Evolutionary conservation across 2,888 invertebrate species (phyloP), one percentile per base, ranked within the genome.

Genomic region (Amblyjoppa fuscipennis): DNA sequence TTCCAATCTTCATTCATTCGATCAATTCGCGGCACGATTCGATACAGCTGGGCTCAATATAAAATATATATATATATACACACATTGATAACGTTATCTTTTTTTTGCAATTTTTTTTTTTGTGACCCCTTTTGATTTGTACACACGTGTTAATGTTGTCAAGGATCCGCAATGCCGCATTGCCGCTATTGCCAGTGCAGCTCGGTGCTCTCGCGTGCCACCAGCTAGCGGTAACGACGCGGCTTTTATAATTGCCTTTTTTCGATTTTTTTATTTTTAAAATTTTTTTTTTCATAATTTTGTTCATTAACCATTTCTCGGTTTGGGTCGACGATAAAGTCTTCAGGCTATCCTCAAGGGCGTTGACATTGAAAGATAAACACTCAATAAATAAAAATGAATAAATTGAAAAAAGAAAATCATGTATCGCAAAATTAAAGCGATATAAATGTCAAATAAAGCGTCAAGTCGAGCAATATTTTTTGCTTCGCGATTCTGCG

Each of bases 1-100:
- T 84, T 78, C 84, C 77, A 69, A 81, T 84, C 68, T 84, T 77
- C 84, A 81, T 84, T 84, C 84, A 84, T 77, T 70, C 74, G 59
- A 7, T 77, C 76, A 78, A 81, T 84, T 74, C 28, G 59, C 28
- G 11, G 28, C 11, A 7, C 59, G 59, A 59, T 59, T 59, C 59
- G 28, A 59, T 59, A 25, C 28, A 59, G 59, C 59, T 28, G 28
- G 25, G 59, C 28, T 28, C 28, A 59, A 59, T 59, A 16, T 16
- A 3, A 45, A 3, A 45, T 45, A 45, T 45, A 16, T 45, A 45
- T 45, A 16, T 3, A 45, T 45, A 16, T 16, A 28, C 11, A 11
- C 28, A 59, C 25, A 28, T 59, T 59, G 59, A 59, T 59, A 59
- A 59, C 28, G 11, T 28, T 59, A 9, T 59, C 13, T 3, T 59